These are phyloP conservation scores for Scaptomyza hsui DNA, from an alignment of 1,140 invertebrate genomes.

Conservation along the genomic window DNA sequence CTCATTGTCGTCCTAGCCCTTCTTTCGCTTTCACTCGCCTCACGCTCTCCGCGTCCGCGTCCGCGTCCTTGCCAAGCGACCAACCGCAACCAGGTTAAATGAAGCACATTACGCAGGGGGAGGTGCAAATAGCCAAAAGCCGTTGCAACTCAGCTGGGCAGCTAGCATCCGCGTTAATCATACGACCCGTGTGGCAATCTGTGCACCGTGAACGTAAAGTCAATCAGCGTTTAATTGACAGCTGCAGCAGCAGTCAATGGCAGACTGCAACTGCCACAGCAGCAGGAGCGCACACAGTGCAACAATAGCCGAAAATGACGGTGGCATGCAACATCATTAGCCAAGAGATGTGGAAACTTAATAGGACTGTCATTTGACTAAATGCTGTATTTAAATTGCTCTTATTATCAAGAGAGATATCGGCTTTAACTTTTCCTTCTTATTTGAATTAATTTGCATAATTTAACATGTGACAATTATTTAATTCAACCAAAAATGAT, in stretches of 20 bases:
- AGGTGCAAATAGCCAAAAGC: constrained; percentile 56
- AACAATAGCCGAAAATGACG: constrained; percentile 12
- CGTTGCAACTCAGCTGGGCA: constrained; percentile 6
- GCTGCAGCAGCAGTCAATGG: constrained; percentile 68
- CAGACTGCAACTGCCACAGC: constrained; percentile 22
- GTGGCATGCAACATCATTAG: constrained; percentile 11
- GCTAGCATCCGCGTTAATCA: constrained; percentile 59
- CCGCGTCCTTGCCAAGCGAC: background rate
- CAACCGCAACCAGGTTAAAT: constrained; percentile 74
- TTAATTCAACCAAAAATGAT: too few relatives aligned
- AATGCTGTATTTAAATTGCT: background rate
- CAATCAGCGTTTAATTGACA: constrained; percentile 79
- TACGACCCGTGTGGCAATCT: constrained; percentile 64
- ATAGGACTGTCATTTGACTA: too few relatives aligned
- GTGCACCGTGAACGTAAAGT: constrained; percentile 54
- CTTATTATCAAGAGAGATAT: background rate
- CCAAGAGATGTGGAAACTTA: constrained; percentile 16
- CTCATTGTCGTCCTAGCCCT: constrained; percentile 23
- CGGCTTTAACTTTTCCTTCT: background rate
- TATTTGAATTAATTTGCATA: background rate
- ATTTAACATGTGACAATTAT: too few relatives aligned
- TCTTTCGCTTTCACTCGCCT: constrained; percentile 1
- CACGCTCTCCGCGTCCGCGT: constrained; percentile 31
- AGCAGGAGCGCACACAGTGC: constrained; percentile 15
- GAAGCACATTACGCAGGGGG: constrained; percentile 52